Conservation (phyloP, 2,797 vertebrate species). For the Oreonectes daqikongensis region DNA sequence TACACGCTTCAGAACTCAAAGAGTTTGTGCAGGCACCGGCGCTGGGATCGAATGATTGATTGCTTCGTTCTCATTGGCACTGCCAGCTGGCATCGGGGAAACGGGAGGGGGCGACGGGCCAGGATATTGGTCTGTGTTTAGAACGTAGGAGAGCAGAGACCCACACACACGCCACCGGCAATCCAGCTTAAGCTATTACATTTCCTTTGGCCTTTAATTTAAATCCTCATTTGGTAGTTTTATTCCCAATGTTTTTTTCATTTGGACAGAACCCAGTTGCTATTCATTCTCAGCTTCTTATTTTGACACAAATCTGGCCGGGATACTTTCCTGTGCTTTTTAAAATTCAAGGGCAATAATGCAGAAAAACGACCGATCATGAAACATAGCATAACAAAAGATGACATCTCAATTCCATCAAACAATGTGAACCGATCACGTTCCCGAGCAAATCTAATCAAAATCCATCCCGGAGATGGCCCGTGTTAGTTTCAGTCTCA, state of each 20-base stretch:
- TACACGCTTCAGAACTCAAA: constrained; percentile 18
- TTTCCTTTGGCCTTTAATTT: constrained; percentile 21
- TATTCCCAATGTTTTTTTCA: neutral
- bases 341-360: constrained; percentile 1
- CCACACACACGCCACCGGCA: constrained; percentile 6
- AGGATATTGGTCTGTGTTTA: constrained; percentile 50
- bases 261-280: constrained; percentile 20
- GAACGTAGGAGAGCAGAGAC: constrained; percentile 14
- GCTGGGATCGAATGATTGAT: constrained; percentile 53
- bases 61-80: constrained; percentile 46
- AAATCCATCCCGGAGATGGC: constrained; percentile 39
- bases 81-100: constrained; percentile 43
- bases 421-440: constrained; percentile 31
- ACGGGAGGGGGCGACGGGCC: constrained; percentile 42
- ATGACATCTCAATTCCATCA: constrained; percentile 38
- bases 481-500: constrained; percentile 23
- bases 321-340: neutral
- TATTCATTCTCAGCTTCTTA: constrained; percentile 7
- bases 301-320: constrained; percentile 1
- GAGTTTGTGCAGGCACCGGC: constrained; percentile 39
- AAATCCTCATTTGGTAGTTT: neutral
- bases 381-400: neutral
- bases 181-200: constrained; percentile 25
- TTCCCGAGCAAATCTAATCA: constrained; percentile 46
- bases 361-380: neutral